phyloP scores from a whole-genome alignment of 2,113 vertebrate genomes.

The Aptenodytes forsteri region DNA sequence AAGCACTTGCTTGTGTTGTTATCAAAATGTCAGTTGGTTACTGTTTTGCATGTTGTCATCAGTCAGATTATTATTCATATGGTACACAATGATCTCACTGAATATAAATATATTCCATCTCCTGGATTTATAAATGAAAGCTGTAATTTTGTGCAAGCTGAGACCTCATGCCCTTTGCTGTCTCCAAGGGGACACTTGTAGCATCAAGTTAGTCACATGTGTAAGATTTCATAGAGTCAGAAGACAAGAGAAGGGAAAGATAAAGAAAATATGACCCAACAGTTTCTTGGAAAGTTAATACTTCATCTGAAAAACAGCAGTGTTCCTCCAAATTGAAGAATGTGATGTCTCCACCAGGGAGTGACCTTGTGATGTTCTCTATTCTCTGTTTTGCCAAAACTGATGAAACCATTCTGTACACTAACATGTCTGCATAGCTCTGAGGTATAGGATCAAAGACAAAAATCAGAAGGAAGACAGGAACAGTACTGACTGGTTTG shows the following conservation, averaged over 20 bases:
- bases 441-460: not conserved
- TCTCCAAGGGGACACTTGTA: not conserved
- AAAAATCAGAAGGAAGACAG: not conserved
- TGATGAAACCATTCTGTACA: not conserved
- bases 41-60: not conserved
- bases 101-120: not conserved
- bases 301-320: not conserved
- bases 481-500: not conserved
- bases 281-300: not conserved
- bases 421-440: not conserved
- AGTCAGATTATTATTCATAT: not conserved
- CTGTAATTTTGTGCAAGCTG: not conserved
- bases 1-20: not conserved
- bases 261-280: not conserved
- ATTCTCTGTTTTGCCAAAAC: not conserved
- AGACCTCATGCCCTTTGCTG: not conserved
- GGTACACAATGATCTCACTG: not conserved
- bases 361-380: not conserved
- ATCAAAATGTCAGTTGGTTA: not conserved
- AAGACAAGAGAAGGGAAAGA: not conserved
- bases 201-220: not conserved
- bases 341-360: not conserved
- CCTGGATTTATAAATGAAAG: not conserved
- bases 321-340: not conserved
- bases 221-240: not conserved